These are phyloP conservation scores for Eonycteris spelaea DNA, from an alignment of 2,113 vertebrate genomes.

Conservation along the genomic window DNA sequence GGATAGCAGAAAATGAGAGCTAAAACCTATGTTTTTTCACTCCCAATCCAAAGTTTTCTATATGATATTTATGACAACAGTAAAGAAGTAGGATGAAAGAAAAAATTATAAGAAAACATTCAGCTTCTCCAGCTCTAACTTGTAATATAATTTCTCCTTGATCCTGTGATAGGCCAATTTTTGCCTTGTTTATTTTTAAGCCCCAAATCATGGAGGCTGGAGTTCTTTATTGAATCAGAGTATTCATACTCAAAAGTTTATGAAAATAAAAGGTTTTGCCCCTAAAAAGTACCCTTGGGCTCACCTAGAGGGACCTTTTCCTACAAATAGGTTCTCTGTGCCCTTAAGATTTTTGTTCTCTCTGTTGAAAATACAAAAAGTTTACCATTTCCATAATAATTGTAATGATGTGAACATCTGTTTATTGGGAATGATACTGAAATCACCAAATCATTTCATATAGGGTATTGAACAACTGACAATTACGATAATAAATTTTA, in stretches of 20 bases:
- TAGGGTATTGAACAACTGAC: constrained; percentile 24
- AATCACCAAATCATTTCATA: constrained; percentile 52
- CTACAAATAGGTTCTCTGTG: background rate
- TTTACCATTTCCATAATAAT: constrained; percentile 33
- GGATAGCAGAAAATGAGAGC: background rate
- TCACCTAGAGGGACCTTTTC: constrained; percentile 26
- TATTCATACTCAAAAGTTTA: constrained; percentile 4
- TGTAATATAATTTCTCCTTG: background rate
- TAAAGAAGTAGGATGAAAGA: background rate
- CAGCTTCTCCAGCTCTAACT: background rate
- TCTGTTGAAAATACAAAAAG: constrained; percentile 45
- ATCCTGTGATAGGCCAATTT: background rate
- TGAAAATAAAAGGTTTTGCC: background rate
- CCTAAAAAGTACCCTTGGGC: constrained; percentile 23
- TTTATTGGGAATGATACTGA: constrained; percentile 20
- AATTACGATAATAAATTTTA: constrained; percentile 46
- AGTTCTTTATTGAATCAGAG: background rate
- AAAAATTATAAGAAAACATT: background rate
- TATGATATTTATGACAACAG: background rate
- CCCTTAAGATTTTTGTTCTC: constrained; percentile 42
- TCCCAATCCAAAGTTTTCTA: background rate
- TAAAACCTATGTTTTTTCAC: background rate
- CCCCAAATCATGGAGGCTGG: background rate
- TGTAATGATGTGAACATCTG: constrained; percentile 50
- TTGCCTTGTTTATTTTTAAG: constrained; percentile 12